Percentiles rank a stretch among this genome's conserved stretches.
These are phyloP conservation scores for Petrocephalus sullivani DNA, from an alignment of 2,797 vertebrate species.

Conservation along the genomic window DNA sequence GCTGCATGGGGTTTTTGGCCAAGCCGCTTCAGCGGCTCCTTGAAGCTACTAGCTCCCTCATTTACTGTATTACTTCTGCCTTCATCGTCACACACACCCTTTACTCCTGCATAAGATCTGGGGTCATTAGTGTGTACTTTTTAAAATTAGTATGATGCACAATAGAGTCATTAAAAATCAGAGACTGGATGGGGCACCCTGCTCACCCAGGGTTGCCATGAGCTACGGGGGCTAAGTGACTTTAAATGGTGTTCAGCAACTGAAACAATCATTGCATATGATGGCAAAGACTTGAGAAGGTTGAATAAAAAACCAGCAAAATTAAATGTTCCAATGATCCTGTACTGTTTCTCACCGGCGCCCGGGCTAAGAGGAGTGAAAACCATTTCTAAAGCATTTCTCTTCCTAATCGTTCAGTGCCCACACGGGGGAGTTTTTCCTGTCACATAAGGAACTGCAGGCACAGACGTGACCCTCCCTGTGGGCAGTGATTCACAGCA, in stretches of 20 bases:
- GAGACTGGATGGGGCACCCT: not conserved
- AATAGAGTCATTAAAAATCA: not conserved
- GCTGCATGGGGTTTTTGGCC: not conserved
- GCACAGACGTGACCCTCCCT: not conserved
- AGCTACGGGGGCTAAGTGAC: not conserved
- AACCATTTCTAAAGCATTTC: too few relatives aligned
- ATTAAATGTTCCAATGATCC: not conserved
- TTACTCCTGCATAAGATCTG: not conserved
- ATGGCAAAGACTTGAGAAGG: not conserved
- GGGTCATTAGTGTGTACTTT: not conserved
- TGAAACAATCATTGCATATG: not conserved
- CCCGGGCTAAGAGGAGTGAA: not conserved
- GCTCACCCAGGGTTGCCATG: slow-evolving; percentile 1
- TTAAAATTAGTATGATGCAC: not conserved
- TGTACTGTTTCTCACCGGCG: not conserved
- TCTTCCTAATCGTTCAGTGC: not conserved
- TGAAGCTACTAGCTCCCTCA: not conserved
- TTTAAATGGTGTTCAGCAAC: not conserved
- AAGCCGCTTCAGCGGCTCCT: not conserved
- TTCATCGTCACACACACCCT: not conserved
- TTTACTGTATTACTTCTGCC: not conserved
- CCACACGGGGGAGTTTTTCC: not conserved
- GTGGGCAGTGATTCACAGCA: not conserved
- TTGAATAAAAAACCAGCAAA: not conserved
- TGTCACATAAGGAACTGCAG: not conserved